These are phyloP conservation scores for Melitaea cinxia DNA, from an alignment of 1,140 invertebrate genomes.

Conservation along the genomic window DNA sequence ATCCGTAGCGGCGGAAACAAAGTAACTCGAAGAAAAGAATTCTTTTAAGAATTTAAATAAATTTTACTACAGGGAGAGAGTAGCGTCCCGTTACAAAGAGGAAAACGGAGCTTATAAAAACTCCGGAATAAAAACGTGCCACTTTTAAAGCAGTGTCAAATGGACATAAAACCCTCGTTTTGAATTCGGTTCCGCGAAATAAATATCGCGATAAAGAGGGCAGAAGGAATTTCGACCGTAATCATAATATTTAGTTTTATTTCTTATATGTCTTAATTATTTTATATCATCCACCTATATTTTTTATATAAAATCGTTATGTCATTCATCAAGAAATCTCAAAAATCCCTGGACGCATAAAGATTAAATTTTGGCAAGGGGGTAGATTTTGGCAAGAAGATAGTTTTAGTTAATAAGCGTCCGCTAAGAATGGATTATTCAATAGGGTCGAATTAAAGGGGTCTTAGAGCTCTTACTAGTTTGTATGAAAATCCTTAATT, in stretches of 20 bases:
- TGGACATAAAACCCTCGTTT: constrained; percentile 51
- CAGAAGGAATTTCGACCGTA: constrained; percentile 15
- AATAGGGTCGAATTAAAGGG: no score
- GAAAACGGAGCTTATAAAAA: constrained; percentile 72
- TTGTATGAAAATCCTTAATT: no score
- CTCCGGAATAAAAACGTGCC: constrained; percentile 58
- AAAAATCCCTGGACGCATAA: no score
- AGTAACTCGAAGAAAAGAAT: constrained; percentile 56
- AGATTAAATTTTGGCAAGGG: no score
- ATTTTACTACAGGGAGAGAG: constrained; percentile 56
- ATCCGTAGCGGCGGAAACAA: constrained; percentile 50
- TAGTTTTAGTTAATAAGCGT: no score
- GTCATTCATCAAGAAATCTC: no score
- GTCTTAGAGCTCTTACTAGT: no score
- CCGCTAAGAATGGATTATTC: no score
- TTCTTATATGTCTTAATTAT: background rate
- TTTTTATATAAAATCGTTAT: no score
- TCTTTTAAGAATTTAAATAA: constrained; percentile 76
- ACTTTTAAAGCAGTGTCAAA: constrained; percentile 70
- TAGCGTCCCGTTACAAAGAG: constrained; percentile 68
- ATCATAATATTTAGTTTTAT: background rate
- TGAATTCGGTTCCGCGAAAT: constrained; percentile 37
- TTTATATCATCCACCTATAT: no score
- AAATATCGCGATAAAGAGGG: constrained; percentile 34
- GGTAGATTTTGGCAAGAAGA: no score